Base-by-base conservation (phyloP, 2,797 vertebrate species). In the Loriculus beryllinus region DNA sequence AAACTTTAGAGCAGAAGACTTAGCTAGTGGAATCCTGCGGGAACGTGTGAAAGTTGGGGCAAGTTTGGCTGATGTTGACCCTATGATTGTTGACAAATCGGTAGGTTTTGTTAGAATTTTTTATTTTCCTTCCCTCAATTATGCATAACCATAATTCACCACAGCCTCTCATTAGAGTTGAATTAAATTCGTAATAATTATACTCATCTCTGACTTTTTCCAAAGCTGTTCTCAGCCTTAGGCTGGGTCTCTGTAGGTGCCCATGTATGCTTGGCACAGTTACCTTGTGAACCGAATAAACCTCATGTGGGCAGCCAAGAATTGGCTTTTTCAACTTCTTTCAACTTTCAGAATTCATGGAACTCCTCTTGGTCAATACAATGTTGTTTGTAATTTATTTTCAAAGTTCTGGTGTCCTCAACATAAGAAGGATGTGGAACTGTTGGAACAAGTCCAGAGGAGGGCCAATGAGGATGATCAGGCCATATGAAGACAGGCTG, bases 21-120 rank as follows among this genome's bases (percentile, higher is more conserved):
- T 99, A 94, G 98, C 99, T 14, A 99, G 98, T 54, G 99, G 99
- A 48, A 99, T 99, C 87, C 97, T 99, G 69, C 98, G 99, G 48
- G 99, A 99, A 86, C 97, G 99, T 40, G 99, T 98, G 20, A 99
- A 99, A 98, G 99, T 99, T 86, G 99, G 99, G 13, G 98, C 99
- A 28, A 99, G 99, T 96, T 97, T 99, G 97, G 99, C 99, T 37
- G 99, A 99, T 64, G 99, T 99, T 95, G 99, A 99, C 96, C 99
- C 99, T 68, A 99, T 99, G 99, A 99, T 98, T 97, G 98, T 99
- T 77, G 99, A 99, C 96, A 98, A 97, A 97, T 98, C 99, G 76
- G 99, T 99, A 95, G 97, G 98, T 98, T 92, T 94, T 86, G 7
- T 80, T 62, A 52, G 49, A 62, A 75, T 17, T 18, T 71, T 63